Conservation (phyloP, 2,113 vertebrate species). For the Pomatorhinus ruficollis region DNA sequence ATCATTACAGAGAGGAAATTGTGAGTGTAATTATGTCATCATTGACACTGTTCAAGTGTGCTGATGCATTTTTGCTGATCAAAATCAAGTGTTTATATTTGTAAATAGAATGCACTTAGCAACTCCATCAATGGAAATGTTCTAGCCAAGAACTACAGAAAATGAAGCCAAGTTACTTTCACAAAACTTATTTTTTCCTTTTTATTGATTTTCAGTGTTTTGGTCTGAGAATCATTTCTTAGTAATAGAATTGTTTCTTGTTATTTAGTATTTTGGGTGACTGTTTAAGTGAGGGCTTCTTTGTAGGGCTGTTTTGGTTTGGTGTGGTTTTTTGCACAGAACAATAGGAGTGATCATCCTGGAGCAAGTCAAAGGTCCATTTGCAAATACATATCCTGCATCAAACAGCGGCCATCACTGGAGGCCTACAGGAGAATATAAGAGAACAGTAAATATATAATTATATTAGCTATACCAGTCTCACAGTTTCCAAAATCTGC, state of each 20-base stretch:
- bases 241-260: background rate
- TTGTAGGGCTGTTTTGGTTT: background rate
- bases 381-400: background rate
- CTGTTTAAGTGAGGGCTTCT: background rate
- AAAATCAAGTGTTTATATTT: slow-evolving; percentile 67
- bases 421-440: background rate
- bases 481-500: background rate
- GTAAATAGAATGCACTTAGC: slow-evolving; percentile 62
- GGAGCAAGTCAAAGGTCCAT: background rate
- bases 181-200: background rate
- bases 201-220: background rate
- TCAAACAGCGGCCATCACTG: background rate
- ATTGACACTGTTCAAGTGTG: slow-evolving; percentile 49
- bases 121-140: slow-evolving; percentile 32
- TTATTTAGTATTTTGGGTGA: background rate
- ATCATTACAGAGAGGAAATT: slow-evolving; percentile 70
- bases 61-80: slow-evolving; percentile 58
- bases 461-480: background rate
- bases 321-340: background rate
- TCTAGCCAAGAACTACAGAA: slow-evolving; percentile 5
- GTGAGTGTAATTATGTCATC: slow-evolving; percentile 67
- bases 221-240: background rate
- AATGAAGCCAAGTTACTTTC: background rate
- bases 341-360: background rate
- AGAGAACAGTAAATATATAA: background rate